Conservation (phyloP, 2,797 vertebrate genomes). For the Protonibea diacanthus region DNA sequence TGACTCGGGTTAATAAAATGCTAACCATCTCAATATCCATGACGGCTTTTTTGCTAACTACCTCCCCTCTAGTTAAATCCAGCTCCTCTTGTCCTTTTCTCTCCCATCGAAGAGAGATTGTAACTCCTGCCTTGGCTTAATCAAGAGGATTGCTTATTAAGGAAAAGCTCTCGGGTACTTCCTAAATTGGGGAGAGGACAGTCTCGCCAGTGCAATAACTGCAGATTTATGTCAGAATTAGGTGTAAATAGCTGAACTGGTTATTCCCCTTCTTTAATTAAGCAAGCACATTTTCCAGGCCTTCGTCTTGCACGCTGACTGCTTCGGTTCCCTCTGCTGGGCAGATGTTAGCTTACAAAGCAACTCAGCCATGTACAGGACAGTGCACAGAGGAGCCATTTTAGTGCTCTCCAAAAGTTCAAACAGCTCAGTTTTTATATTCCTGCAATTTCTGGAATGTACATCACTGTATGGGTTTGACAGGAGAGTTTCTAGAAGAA, state of each 20-base stretch:
- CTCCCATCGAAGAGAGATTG: slow-evolving; percentile 52
- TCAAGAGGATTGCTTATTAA: slow-evolving; percentile 85
- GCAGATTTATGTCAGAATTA: slow-evolving; percentile 85
- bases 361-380: slow-evolving; percentile 61
- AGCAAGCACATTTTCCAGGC: slow-evolving; percentile 74
- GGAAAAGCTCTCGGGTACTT: slow-evolving; percentile 78
- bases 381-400: slow-evolving; percentile 41
- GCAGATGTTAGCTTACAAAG: slow-evolving; percentile 65
- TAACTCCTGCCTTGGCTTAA: slow-evolving; percentile 75
- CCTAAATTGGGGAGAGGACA: slow-evolving; percentile 78
- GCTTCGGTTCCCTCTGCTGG: slow-evolving; percentile 58
- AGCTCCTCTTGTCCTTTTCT: slow-evolving; percentile 61
- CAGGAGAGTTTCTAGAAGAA: slow-evolving; percentile 10
- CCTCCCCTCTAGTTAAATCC: slow-evolving; percentile 75
- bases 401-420: slow-evolving; percentile 25
- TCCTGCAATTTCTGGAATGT: neutral
- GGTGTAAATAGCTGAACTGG: slow-evolving; percentile 78
- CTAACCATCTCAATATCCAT: slow-evolving; percentile 82
- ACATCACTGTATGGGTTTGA: slow-evolving; percentile 13
- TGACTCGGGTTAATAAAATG: slow-evolving; percentile 82
- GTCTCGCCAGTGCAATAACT: slow-evolving; percentile 82
- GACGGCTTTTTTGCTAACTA: slow-evolving; percentile 76
- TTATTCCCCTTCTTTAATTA: slow-evolving; percentile 83
- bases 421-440: slow-evolving; percentile 8
- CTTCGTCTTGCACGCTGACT: slow-evolving; percentile 60